Evolutionary conservation across 1,140 invertebrate genomes (phyloP), one percentile per base, ranked within the genome.

Genomic region (Aplysia californica): DNA sequence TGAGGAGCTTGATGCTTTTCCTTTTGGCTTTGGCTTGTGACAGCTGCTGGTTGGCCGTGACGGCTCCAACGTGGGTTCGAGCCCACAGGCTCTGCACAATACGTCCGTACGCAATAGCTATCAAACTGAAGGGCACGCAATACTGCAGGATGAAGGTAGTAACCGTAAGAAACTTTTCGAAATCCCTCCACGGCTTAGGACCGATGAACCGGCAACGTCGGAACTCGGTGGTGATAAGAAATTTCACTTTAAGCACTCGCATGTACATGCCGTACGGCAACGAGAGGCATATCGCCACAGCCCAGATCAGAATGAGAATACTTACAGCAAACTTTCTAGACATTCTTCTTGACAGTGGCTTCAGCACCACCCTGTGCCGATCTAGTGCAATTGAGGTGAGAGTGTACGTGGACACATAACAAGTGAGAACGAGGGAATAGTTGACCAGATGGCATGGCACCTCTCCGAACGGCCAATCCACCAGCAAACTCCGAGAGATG

Each of bases 351-450:
- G 86, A 87, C 21, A 92, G 80, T 0, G 91, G 91, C 58, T 91
- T 88, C 26, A 91, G 84, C 31, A 92, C 89, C n/a, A 92, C 90
- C 33, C 82, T 82, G 75, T 91, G 91, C 29, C 92, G 82, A 80
- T 92, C 92, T 1, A 92, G 55, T 0, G 92, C 92, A 65, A 92
- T 92, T 15, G 87, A 88, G 3, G 90, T 90, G 82, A 92, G 89
- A 5, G 92, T 92, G 59, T 92, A 88, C 0, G 91, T 91, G 0
- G 91, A 92, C 20, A 92, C 92, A 79, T 92, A 92, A 0, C 91
- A 88, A 2, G 90, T 89, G 5, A 89, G 86, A 33, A 90, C 90
- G 69, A 92, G 88, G 0, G 91, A 88, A 31, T 91, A 89, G 23
- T 91, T 91, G n/a, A 92, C 87, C 26, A 91, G 69, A 26, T 88